These are phyloP conservation scores for Xenentodon cancila DNA, from an alignment of 2,797 vertebrate species.

Conservation along the genomic window DNA sequence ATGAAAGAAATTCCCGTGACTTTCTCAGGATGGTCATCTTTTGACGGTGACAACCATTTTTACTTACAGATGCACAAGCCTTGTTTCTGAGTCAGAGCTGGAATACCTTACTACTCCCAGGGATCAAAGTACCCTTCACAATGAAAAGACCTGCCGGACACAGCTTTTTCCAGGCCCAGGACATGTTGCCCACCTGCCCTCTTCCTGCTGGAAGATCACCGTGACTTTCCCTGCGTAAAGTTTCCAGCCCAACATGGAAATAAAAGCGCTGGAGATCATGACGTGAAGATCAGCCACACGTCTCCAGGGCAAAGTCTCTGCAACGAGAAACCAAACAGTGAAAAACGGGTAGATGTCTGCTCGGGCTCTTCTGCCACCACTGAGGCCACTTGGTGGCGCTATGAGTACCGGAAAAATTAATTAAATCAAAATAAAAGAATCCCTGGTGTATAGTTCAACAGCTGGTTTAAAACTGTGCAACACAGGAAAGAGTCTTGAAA, in stretches of 20 bases:
- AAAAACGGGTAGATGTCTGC: neutral
- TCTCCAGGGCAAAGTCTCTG: constrained; percentile 79
- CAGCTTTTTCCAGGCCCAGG: neutral
- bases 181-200: constrained; percentile 69
- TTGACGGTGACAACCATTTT: too few species aligned
- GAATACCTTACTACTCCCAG: too few species aligned
- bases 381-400: constrained; percentile 37
- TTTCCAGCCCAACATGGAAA: constrained; percentile 72
- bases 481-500: neutral
- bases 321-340: fast-evolving
- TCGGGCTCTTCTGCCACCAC: fast-evolving
- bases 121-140: too few species aligned
- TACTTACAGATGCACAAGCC: too few species aligned
- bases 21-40: too few species aligned
- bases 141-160: neutral
- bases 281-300: constrained; percentile 74
- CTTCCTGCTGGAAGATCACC: constrained; percentile 80
- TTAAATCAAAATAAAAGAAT: too few species aligned
- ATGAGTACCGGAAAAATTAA: fast-evolving
- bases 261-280: constrained; percentile 57
- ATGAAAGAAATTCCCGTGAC: too few species aligned
- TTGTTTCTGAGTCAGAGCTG: too few species aligned
- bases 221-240: constrained; percentile 59
- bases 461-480: too few species aligned
- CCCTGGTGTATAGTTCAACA: constrained; percentile 1